Evolutionary conservation across 2,797 vertebrate species (phyloP), one percentile per base, ranked within the genome.

Genomic region (Scarus forsteni): DNA sequence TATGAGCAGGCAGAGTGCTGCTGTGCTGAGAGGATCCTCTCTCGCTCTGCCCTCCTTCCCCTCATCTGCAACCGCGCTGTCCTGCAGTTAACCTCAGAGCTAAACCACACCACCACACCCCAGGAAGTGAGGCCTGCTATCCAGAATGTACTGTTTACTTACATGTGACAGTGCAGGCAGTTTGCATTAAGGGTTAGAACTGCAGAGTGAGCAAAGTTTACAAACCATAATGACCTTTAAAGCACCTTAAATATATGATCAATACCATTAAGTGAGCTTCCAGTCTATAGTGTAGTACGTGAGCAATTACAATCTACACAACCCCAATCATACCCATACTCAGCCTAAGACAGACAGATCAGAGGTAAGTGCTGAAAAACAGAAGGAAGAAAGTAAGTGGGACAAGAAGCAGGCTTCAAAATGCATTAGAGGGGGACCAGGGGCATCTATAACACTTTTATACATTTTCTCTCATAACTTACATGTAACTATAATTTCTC

Each of bases 1-100:
- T 91, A 90, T 88, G 89, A 93, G 91, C 89, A 84, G 83, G 86
- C 90, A 88, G 90, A 89, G 89, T 92, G 88, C 86, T 88, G 92
- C 87, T 83, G 90, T 58, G 91, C 79, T 90, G 90, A 93, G 92
- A 93, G 92, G 83, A 89, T 91, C 85, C 86, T 90, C 85, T 83
- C 85, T 71, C 79, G 45, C 83, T 68, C 87, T 86, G 75, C 84
- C 81, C 84, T 70, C 56, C 58, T 83, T 81, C 79, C 68, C 77
- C 71, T 87, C 70, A 77, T 88, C 87, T 72, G 62, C 66, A 70
- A 80, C 86, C 66, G 66, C 1, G 50, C 79, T 77, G 88, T 90
- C 90, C 90, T 82, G 88, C 82, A 90, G 87, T 92, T 92, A 91
- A 92, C 91, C 90, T 89, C 90, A 15, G 60, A 63, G 79, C 83